Evolutionary conservation across 2,113 vertebrate genomes (phyloP).

Genomic region (Hyaena hyaena): DNA sequence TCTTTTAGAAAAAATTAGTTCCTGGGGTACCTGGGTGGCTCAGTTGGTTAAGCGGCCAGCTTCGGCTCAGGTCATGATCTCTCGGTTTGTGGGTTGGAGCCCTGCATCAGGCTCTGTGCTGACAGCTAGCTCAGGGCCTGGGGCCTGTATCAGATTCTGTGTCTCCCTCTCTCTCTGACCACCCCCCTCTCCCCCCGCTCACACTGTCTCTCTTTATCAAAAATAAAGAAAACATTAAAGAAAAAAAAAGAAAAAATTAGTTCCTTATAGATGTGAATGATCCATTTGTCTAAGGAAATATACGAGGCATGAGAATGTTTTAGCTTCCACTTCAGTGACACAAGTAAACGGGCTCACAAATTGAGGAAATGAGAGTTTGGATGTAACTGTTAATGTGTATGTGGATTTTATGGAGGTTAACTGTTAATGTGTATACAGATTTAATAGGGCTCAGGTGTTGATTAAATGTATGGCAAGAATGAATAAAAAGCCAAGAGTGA

Average conservation of each 20-base stretch:
- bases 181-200: too few relatives aligned
- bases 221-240: too few relatives aligned
- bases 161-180: too few relatives aligned
- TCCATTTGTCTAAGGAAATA: not conserved
- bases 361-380: not conserved
- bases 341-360: not conserved
- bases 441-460: not conserved
- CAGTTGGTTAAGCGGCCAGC: too few relatives aligned
- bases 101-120: too few relatives aligned
- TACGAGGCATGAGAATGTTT: not conserved
- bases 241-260: not conserved
- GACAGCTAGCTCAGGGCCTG: too few relatives aligned
- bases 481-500: not conserved
- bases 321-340: not conserved
- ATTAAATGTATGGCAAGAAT: not conserved
- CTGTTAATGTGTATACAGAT: not conserved
- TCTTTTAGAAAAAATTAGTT: not conserved
- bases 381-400: not conserved
- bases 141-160: too few relatives aligned
- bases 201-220: too few relatives aligned
- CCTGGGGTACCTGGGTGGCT: too few relatives aligned
- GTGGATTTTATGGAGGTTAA: not conserved
- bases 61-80: too few relatives aligned
- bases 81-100: too few relatives aligned
- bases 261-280: not conserved